A percentile compares a stretch with the other conserved stretches of the same genome.
Evolutionary conservation across 2,797 vertebrate species (phyloP).

Genomic region (Eospalax fontanierii): DNA sequence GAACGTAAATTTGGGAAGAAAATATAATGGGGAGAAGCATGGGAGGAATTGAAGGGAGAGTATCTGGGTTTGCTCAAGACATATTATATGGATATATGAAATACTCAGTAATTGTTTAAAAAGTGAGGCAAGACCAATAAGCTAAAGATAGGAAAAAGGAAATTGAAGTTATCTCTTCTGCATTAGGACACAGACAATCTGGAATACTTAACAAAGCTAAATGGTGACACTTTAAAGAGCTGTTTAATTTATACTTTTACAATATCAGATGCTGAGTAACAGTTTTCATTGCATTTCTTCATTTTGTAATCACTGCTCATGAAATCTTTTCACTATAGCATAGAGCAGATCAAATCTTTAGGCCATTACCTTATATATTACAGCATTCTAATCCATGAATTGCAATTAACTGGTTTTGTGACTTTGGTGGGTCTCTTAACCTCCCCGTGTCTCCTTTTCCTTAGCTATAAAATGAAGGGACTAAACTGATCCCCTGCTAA

Average conservation of each 20-base stretch:
- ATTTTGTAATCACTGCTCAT: background rate
- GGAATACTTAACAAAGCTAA: background rate
- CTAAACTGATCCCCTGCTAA: background rate
- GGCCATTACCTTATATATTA: background rate
- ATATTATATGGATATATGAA: background rate
- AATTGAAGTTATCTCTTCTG: background rate
- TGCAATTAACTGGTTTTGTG: background rate
- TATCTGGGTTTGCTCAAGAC: background rate
- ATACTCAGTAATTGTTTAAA: background rate
- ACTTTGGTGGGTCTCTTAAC: background rate
- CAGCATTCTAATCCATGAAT: background rate
- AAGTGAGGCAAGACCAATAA: background rate
- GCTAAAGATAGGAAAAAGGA: background rate
- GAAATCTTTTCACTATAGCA: background rate
- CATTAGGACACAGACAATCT: background rate
- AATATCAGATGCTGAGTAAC: background rate
- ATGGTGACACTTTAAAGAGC: background rate
- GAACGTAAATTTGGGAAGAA: background rate
- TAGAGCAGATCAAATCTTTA: background rate
- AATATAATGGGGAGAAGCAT: background rate
- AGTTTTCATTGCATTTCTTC: background rate
- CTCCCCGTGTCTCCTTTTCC: background rate
- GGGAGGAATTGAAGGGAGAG: background rate
- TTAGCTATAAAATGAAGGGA: slow-evolving; percentile 28
- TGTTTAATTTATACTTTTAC: background rate